Conservation (phyloP, 2,888 invertebrate species). For the Pinctada fucata region DNA sequence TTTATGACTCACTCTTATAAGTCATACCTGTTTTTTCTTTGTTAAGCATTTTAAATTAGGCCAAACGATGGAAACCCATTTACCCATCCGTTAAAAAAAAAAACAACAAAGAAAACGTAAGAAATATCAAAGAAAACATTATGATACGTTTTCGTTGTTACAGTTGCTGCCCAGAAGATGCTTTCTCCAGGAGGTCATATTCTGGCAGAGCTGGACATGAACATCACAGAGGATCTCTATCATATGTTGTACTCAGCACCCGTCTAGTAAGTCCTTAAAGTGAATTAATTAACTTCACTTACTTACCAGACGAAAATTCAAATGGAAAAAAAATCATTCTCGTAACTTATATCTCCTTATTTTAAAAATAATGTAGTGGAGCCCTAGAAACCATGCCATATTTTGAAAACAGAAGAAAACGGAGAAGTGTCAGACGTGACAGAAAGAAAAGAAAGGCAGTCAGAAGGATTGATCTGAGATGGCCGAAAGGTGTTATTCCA, state of each 20-base stretch:
- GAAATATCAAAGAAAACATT: no score
- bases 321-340: neutral
- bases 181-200: conserved; percentile 57
- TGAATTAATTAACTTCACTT: no score
- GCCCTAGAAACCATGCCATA: conserved; percentile 37
- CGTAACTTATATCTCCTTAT: no score
- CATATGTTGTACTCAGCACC: conserved; percentile 56
- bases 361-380: no score
- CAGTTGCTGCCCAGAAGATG: conserved; percentile 62
- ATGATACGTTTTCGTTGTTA: no score
- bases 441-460: conserved; percentile 67
- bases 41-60: no score
- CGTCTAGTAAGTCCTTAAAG: conserved; percentile 32
- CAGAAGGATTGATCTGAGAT: conserved; percentile 56
- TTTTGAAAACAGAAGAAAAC: conserved; percentile 31
- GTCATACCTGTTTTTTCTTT: no score
- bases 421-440: conserved; percentile 34
- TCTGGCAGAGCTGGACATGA: conserved; percentile 71
- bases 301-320: no score
- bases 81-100: no score
- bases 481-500: conserved; percentile 61
- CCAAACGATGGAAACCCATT: no score
- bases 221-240: conserved; percentile 64
- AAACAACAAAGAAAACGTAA: no score
- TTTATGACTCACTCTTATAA: no score